Conservation (phyloP, 2,797 vertebrate genomes). For the Micropoecilia bifurca region DNA sequence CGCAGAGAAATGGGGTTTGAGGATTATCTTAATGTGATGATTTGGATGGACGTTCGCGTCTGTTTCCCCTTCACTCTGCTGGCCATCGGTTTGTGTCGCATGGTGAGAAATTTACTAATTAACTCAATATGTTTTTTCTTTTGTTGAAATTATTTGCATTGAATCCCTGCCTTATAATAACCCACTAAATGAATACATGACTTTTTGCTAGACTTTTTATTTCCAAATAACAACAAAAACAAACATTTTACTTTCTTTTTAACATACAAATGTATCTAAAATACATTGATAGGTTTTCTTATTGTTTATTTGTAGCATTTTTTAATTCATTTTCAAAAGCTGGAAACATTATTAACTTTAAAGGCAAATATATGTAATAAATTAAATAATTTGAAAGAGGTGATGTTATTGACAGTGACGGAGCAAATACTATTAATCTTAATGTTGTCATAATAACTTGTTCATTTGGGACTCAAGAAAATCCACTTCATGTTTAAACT, state of each 20-base stretch:
- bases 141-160: background rate
- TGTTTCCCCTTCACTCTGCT: conserved; percentile 20
- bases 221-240: background rate
- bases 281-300: background rate
- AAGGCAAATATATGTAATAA: background rate
- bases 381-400: background rate
- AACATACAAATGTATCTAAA: background rate
- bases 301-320: background rate
- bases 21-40: background rate
- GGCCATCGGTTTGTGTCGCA: conserved; percentile 6
- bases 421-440: background rate
- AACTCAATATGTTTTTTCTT: background rate
- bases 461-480: background rate
- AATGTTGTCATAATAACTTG: background rate
- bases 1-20: too few relatives aligned
- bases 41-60: conserved; percentile 15
- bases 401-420: background rate
- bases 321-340: background rate
- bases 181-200: background rate
- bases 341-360: background rate
- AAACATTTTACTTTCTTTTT: background rate
- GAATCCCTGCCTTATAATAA: background rate
- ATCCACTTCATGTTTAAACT: background rate
- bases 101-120: background rate
- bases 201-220: background rate